Conservation (phyloP, 2,797 vertebrate genomes). For the Acrossocheilus wenchowensis region DNA sequence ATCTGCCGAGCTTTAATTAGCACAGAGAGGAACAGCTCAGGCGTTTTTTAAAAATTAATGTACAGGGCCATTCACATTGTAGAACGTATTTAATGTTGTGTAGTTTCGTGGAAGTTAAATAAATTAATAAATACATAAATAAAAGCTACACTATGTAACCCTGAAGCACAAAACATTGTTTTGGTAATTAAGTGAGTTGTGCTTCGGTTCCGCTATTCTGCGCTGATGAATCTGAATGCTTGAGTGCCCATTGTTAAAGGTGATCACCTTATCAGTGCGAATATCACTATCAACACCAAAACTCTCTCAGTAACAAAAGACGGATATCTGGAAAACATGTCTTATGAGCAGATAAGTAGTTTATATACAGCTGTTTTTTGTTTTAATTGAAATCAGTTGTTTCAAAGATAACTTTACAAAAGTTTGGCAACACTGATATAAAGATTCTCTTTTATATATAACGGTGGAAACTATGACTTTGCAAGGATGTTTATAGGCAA, state of each 20-base stretch:
- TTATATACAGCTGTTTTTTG: not conserved
- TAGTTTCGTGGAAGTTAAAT: not conserved
- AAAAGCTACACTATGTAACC: not conserved
- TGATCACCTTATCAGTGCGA: not conserved
- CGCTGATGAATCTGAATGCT: not conserved
- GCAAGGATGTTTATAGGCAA: not conserved
- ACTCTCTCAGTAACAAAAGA: not conserved
- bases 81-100: not conserved
- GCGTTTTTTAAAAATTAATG: not conserved
- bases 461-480: not conserved
- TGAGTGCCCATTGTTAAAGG: too few relatives aligned
- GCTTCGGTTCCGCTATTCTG: not conserved
- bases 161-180: not conserved
- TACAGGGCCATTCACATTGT: not conserved
- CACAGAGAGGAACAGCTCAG: not conserved
- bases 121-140: not conserved
- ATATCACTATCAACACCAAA: not conserved
- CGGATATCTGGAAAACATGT: not conserved
- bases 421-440: not conserved
- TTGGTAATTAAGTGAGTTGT: not conserved
- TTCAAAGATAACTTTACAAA: not conserved
- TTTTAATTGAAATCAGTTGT: not conserved
- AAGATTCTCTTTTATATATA: not conserved
- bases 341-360: not conserved
- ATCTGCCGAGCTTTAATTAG: constrained; percentile 15